A percentile compares a stretch with the other conserved stretches of the same genome.
Evolutionary conservation across 2,113 vertebrate genomes (phyloP).

Genomic region (Tringa solitaria): DNA sequence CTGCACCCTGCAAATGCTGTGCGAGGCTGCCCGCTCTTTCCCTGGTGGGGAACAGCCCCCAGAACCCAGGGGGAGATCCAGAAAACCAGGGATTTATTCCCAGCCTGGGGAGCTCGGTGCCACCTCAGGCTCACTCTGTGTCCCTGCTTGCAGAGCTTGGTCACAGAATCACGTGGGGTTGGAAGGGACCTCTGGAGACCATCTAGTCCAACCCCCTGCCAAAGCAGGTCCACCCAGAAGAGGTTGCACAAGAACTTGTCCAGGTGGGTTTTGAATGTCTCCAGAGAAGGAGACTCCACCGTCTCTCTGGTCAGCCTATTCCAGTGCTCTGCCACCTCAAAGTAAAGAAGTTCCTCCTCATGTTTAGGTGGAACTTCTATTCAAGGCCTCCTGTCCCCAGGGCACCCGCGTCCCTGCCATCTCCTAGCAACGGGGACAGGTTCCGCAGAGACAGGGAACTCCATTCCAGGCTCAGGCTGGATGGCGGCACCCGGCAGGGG

Average conservation of each 20-base stretch:
- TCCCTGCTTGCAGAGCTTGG: neutral
- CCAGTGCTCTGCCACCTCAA: no score
- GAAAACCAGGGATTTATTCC: neutral
- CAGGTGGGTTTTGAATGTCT: no score
- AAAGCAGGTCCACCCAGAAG: no score
- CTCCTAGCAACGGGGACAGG: neutral
- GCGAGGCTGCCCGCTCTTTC: rapidly evolving
- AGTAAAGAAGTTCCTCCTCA: no score
- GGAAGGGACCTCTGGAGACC: no score
- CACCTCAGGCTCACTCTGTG: rapidly evolving
- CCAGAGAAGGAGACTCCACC: no score
- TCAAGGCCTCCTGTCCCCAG: neutral
- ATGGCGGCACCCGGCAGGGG: neutral
- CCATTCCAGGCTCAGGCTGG: neutral
- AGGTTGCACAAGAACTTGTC: no score
- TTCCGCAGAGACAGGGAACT: neutral
- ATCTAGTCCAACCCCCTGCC: no score
- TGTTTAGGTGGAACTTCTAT: no score
- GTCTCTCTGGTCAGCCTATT: no score
- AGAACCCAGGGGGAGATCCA: neutral
- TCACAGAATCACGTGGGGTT: no score
- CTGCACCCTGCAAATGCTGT: neutral
- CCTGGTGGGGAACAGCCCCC: neutral
- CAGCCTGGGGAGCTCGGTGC: rapidly evolving
- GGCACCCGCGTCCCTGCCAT: neutral